Evolutionary conservation across 2,113 vertebrate genomes (phyloP).

Genomic region (Semnornis frantzii): DNA sequence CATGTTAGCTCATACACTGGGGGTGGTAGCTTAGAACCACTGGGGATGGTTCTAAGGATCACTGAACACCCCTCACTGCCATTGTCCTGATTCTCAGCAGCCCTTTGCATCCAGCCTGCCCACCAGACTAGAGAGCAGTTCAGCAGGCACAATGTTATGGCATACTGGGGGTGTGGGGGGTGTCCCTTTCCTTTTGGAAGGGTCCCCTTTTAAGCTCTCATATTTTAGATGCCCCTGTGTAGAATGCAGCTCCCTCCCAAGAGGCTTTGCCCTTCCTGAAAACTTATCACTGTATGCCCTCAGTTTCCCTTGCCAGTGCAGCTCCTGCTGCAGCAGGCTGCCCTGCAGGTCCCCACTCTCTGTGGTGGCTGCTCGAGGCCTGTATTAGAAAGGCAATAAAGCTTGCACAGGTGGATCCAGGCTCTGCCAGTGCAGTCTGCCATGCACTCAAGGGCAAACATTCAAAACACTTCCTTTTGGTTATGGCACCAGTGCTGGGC

Average conservation of each 20-base stretch:
- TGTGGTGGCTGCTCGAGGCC: slow-evolving; percentile 42
- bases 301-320: slow-evolving; percentile 35
- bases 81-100: neutral
- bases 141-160: neutral
- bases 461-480: neutral
- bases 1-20: neutral
- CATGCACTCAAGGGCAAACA: neutral
- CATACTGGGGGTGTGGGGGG: no score
- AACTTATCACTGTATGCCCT: neutral
- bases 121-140: neutral
- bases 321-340: slow-evolving; percentile 57
- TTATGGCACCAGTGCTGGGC: neutral
- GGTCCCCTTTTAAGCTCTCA: neutral
- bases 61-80: neutral
- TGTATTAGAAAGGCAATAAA: neutral
- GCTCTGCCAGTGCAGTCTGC: neutral
- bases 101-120: neutral
- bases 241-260: neutral
- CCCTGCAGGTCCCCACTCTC: slow-evolving; percentile 26
- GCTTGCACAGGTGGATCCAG: slow-evolving; percentile 3
- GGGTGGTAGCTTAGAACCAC: neutral
- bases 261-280: neutral
- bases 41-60: neutral
- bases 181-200: neutral
- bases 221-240: neutral